phyloP scores from a whole-genome alignment of 2,888 invertebrate genomes.

The Silvanus unidentatus region DNA sequence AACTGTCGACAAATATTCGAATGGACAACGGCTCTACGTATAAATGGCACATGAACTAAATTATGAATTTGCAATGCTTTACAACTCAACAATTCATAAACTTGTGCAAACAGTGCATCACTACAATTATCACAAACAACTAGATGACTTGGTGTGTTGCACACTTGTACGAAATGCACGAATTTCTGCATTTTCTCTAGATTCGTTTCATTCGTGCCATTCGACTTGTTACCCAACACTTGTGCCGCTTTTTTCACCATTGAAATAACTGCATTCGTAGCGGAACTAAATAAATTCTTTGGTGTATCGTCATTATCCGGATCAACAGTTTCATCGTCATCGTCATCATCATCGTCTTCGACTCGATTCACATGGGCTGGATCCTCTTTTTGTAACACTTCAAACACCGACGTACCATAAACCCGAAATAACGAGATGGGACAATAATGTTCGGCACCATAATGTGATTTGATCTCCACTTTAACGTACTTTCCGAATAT shows the following conservation, averaged over 20 bases:
- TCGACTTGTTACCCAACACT: constrained; percentile 68
- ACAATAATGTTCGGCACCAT: constrained; percentile 96
- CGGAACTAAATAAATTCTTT: constrained; percentile 77
- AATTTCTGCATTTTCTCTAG: constrained; percentile 46
- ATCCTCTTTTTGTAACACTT: constrained; percentile 79
- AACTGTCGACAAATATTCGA: constrained; percentile 56
- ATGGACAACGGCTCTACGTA: constrained; percentile 57
- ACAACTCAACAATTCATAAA: constrained; percentile 71
- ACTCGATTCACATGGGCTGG: constrained; percentile 58
- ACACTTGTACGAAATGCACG: constrained; percentile 46
- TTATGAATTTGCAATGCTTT: constrained; percentile 55
- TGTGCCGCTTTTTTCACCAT: constrained; percentile 89
- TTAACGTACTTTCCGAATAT: constrained; percentile 85
- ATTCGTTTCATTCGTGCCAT: constrained; percentile 57
- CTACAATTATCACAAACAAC: constrained; percentile 72
- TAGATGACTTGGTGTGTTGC: constrained; percentile 68
- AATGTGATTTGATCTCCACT: constrained; percentile 87
- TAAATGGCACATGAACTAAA: constrained; percentile 56
- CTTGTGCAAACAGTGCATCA: constrained; percentile 62
- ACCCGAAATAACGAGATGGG: constrained; percentile 93
- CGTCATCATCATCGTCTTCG: constrained; percentile 64
- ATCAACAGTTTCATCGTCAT: constrained; percentile 38
- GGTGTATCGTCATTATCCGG: constrained; percentile 48
- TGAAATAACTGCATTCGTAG: constrained; percentile 84
- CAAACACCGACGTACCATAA: constrained; percentile 89